phyloP scores from a whole-genome alignment of 2,888 invertebrate genomes.

The Dioctria linearis region DNA sequence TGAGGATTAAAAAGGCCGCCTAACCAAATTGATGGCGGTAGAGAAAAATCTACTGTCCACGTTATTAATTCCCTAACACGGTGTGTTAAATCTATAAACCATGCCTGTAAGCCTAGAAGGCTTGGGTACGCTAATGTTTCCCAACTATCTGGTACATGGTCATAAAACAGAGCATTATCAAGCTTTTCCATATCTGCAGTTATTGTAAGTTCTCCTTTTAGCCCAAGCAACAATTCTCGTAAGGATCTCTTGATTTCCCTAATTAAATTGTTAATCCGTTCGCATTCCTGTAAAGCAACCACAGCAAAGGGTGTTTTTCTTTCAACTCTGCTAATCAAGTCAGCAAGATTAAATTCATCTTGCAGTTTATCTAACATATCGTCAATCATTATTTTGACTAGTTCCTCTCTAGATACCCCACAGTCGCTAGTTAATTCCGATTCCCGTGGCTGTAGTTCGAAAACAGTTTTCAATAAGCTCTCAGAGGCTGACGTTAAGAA shows the following conservation, averaged over 20 bases:
- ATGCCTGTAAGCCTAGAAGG: constrained; percentile 83
- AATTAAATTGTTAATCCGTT: constrained; percentile 92
- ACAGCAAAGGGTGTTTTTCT: constrained; percentile 94
- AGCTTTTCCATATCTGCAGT: constrained; percentile 95
- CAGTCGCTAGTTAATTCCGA: constrained; percentile 70
- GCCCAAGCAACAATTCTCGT: constrained; percentile 87
- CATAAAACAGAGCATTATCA: constrained; percentile 89
- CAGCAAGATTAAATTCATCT: constrained; percentile 88
- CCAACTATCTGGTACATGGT: constrained; percentile 89
- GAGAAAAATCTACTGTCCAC: constrained; percentile 87
- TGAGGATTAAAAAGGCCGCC: constrained; percentile 98
- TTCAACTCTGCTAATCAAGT: constrained; percentile 89
- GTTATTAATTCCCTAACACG: constrained; percentile 86
- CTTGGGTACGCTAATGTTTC: constrained; percentile 91
- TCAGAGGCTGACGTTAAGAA: constrained; percentile 91
- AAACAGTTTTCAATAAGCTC: constrained; percentile 84
- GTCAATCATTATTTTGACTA: constrained; percentile 82
- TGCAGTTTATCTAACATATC: constrained; percentile 92
- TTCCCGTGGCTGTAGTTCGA: constrained; percentile 94
- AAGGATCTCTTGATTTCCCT: constrained; percentile 87
- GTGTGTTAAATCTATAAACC: constrained; percentile 89
- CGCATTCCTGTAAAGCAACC: constrained; percentile 94
- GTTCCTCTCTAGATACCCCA: constrained; percentile 86
- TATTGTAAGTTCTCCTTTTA: constrained; percentile 95
- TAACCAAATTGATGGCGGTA: constrained; percentile 93